Evolutionary conservation across 37 sponge, comb jelly and placozoan species (phyloP).

Genomic region (Ephydatia muelleri): DNA sequence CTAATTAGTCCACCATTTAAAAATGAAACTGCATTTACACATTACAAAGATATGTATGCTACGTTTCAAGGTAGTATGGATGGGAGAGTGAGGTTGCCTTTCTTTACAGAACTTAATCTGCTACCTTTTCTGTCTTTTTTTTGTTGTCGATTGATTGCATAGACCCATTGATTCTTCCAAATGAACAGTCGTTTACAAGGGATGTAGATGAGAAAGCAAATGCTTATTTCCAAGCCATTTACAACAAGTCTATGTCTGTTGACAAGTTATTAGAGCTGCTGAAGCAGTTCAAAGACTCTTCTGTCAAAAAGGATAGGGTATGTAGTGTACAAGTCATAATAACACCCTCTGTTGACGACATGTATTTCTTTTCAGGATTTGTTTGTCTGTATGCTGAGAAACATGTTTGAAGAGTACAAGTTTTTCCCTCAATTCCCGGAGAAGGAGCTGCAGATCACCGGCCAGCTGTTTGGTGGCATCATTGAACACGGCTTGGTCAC

Average conservation of each 20-base stretch:
- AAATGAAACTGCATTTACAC: too few relatives aligned
- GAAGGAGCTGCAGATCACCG: slow-evolving; percentile 96
- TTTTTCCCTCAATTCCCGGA: slow-evolving; percentile 98
- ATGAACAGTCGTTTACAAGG: slow-evolving; percentile 71
- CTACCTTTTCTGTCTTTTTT: too few relatives aligned
- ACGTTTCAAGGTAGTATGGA: too few relatives aligned
- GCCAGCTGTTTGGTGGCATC: slow-evolving; percentile 96
- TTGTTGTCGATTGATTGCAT: neutral
- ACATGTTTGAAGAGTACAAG: slow-evolving; percentile 98
- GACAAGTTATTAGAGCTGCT: slow-evolving; percentile 83
- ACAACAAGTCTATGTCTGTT: slow-evolving; percentile 82
- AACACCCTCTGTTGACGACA: neutral
- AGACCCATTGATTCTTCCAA: slow-evolving; percentile 10
- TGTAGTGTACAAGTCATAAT: neutral
- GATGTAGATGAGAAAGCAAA: slow-evolving; percentile 97
- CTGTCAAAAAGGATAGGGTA: slow-evolving; percentile 83
- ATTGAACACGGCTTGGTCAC: slow-evolving; percentile 94
- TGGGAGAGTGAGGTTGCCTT: neutral
- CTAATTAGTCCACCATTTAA: too few relatives aligned
- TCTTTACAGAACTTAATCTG: too few relatives aligned
- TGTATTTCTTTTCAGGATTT: slow-evolving; percentile 61
- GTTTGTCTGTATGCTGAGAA: slow-evolving; percentile 92
- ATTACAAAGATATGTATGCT: too few relatives aligned
- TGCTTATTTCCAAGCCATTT: slow-evolving; percentile 88
- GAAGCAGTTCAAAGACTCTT: slow-evolving; percentile 85